Evolutionary conservation across 2,113 vertebrate genomes (phyloP).

Genomic region (Donacobius atricapilla): DNA sequence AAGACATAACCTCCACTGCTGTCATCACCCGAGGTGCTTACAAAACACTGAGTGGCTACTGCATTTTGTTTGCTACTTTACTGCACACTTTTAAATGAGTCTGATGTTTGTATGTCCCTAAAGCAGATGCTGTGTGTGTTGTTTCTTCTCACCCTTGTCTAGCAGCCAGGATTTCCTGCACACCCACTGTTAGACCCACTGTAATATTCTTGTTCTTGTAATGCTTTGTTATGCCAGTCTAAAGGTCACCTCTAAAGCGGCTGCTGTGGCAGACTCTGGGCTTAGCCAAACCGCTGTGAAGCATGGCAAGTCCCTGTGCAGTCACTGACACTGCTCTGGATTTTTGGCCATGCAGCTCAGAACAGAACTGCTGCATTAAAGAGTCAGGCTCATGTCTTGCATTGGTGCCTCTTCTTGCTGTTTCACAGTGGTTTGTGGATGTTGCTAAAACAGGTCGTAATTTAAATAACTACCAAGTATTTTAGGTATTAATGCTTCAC

Average conservation of each 20-base stretch:
- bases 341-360: background rate
- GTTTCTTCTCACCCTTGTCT: background rate
- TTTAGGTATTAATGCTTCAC: background rate
- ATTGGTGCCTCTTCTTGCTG: background rate
- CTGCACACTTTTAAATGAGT: background rate
- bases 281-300: background rate
- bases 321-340: background rate
- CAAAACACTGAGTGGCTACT: background rate
- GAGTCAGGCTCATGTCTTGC: background rate
- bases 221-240: background rate
- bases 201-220: background rate
- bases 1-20: background rate
- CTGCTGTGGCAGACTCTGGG: background rate
- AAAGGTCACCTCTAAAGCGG: background rate
- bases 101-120: background rate
- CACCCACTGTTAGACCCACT: background rate
- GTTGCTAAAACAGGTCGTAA: background rate
- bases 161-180: slow-evolving; percentile 26
- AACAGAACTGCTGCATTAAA: background rate
- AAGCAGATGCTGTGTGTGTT: background rate
- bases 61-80: background rate
- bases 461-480: background rate
- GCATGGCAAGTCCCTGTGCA: background rate
- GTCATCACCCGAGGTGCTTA: background rate
- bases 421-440: background rate